A percentile compares a stretch with the other conserved stretches of the same genome.
Conservation (phyloP, 2,888 invertebrate genomes). For the Stenoptilia bipunctidactyla region DNA sequence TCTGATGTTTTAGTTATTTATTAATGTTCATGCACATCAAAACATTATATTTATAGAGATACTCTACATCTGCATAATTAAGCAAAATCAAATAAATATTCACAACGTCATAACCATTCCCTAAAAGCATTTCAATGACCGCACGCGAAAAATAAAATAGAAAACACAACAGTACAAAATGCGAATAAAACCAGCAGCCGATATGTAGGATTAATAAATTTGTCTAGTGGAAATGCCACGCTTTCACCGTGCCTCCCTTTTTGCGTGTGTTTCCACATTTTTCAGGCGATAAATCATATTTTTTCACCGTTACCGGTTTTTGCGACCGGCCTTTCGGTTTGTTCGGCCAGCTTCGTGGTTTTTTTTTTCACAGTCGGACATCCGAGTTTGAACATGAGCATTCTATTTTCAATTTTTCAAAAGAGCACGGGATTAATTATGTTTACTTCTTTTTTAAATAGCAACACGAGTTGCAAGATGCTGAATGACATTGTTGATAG, state of each 20-base stretch:
- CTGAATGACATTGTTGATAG: too few species aligned
- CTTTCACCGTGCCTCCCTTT: slow-evolving; percentile 59
- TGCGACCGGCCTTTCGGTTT: slow-evolving; percentile 58
- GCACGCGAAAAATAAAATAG: slow-evolving; percentile 12
- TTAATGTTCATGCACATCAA: too few species aligned
- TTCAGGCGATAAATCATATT: slow-evolving; percentile 71
- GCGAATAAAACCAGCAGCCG: slow-evolving; percentile 39
- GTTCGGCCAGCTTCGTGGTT: slow-evolving; percentile 56
- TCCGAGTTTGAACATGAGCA: slow-evolving; percentile 54
- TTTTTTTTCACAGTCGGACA: slow-evolving; percentile 59
- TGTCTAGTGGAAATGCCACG: slow-evolving; percentile 60
- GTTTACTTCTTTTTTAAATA: too few species aligned
- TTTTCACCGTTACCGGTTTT: slow-evolving; percentile 69
- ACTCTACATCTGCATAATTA: too few species aligned
- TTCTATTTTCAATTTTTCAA: slow-evolving; percentile 18
- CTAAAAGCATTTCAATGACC: background rate
- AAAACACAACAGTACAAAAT: slow-evolving; percentile 27
- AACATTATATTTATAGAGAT: too few species aligned
- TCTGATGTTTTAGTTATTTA: too few species aligned
- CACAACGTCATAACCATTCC: too few species aligned
- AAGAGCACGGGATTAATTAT: too few species aligned
- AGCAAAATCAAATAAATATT: too few species aligned
- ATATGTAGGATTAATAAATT: slow-evolving; percentile 62
- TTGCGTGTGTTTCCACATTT: slow-evolving; percentile 70
- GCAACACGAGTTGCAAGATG: too few species aligned